Conservation (phyloP, 1,140 invertebrate species). For the Drosophila mojavensis region DNA sequence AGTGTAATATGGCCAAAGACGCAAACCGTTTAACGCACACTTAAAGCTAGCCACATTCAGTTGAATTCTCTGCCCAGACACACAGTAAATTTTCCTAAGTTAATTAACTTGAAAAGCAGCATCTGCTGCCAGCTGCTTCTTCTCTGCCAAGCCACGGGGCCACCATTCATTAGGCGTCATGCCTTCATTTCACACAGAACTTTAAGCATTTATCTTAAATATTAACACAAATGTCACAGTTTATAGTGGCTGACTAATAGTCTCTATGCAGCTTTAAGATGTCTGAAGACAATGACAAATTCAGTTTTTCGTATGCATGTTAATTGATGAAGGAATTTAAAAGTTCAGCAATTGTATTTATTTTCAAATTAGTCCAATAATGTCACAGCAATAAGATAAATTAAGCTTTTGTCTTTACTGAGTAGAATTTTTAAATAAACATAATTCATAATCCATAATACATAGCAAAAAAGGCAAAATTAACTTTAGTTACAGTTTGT, state of each 20-base stretch:
- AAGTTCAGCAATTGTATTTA: no score
- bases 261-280: no score
- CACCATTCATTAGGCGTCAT: constrained; percentile 39
- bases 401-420: neutral
- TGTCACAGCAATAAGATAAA: neutral
- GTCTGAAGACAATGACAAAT: no score
- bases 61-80: constrained; percentile 20
- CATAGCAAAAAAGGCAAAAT: neutral
- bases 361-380: neutral
- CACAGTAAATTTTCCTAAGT: constrained; percentile 43
- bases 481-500: constrained; percentile 63
- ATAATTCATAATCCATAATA: constrained; percentile 24
- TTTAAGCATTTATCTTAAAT: constrained; percentile 4
- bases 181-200: constrained; percentile 17
- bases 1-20: constrained; percentile 28
- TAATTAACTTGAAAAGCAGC: constrained; percentile 54
- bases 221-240: no score
- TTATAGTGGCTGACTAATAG: no score
- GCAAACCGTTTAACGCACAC: constrained; percentile 22
- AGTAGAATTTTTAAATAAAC: neutral
- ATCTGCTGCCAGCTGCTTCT: neutral
- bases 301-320: no score
- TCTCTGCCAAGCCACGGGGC: neutral
- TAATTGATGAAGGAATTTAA: no score
- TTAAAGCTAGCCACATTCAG: constrained; percentile 30